Evolutionary conservation across 1,140 invertebrate species (phyloP).

Genomic region (Drosophila nigromelanica): DNA sequence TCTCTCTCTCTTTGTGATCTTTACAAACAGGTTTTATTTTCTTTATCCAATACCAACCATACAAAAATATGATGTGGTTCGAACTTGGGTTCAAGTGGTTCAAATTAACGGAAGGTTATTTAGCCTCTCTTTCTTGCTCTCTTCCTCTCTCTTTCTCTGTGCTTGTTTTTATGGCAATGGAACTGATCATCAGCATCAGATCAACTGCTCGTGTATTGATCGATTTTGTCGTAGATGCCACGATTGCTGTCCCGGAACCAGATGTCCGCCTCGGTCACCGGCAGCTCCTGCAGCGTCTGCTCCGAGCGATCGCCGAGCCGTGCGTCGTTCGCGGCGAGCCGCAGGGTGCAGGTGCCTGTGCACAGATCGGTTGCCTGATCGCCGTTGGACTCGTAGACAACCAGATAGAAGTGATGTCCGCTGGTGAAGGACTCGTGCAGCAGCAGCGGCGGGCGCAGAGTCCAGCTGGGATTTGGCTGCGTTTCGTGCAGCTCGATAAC

Average conservation of each 20-base stretch:
- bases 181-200: too few relatives aligned
- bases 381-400: constrained; percentile 40
- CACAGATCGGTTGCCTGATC: not conserved
- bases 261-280: constrained; percentile 28
- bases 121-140: too few relatives aligned
- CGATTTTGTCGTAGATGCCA: constrained; percentile 28
- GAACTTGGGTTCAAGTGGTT: too few relatives aligned
- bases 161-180: too few relatives aligned
- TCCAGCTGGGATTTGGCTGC: not conserved
- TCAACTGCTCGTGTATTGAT: constrained; percentile 30
- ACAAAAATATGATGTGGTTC: too few relatives aligned
- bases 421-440: constrained; percentile 24
- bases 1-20: too few relatives aligned
- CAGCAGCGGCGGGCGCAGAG: constrained; percentile 20
- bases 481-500: constrained; percentile 16
- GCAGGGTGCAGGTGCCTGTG: constrained; percentile 38
- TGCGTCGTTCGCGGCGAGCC: constrained; percentile 29
- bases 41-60: too few relatives aligned
- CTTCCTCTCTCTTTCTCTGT: too few relatives aligned
- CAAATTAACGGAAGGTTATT: too few relatives aligned
- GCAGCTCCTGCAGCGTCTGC: constrained; percentile 23
- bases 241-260: constrained; percentile 33
- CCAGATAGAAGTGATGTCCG: constrained; percentile 37
- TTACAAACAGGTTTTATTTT: too few relatives aligned
- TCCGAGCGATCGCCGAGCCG: constrained; percentile 36